A percentile compares a stretch with the other conserved stretches of the same genome.
These are phyloP conservation scores for Cynaeus angustus DNA, from an alignment of 2,888 invertebrate genomes.

Conservation along the genomic window DNA sequence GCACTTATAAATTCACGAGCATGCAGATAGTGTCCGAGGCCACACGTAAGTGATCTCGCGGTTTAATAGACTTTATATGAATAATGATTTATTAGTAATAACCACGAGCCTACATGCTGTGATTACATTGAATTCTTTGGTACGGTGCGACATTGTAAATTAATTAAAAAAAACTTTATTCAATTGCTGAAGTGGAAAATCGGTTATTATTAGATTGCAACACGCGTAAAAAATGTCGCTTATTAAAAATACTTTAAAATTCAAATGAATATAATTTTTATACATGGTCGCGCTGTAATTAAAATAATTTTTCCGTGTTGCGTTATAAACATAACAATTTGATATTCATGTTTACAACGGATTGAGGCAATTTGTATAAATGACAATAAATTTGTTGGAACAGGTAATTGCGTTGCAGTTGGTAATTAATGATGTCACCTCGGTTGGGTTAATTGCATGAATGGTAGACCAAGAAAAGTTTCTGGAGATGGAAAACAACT, in stretches of 20 bases:
- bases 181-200: conserved; percentile 39
- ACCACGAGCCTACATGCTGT: conserved; percentile 26
- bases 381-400: conserved; percentile 11
- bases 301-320: conserved; percentile 49
- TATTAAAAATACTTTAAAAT: not conserved
- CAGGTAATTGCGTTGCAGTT: conserved; percentile 18
- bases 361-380: conserved; percentile 8
- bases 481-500: too few species aligned
- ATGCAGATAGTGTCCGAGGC: conserved; percentile 21
- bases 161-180: conserved; percentile 48
- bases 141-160: conserved; percentile 51
- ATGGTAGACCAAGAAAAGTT: too few species aligned
- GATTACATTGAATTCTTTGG: conserved; percentile 20
- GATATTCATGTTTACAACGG: conserved; percentile 8
- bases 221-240: conserved; percentile 42
- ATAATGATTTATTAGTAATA: conserved; percentile 34
- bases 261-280: conserved; percentile 23
- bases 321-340: conserved; percentile 11
- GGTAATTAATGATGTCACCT: not conserved
- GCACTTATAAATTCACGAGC: conserved; percentile 18
- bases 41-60: conserved; percentile 26
- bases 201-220: conserved; percentile 52
- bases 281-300: conserved; percentile 46
- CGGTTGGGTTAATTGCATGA: too few species aligned
- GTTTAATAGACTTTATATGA: conserved; percentile 33